phyloP scores from a whole-genome alignment of 2,888 invertebrate genomes.

The Cancer borealis region DNA sequence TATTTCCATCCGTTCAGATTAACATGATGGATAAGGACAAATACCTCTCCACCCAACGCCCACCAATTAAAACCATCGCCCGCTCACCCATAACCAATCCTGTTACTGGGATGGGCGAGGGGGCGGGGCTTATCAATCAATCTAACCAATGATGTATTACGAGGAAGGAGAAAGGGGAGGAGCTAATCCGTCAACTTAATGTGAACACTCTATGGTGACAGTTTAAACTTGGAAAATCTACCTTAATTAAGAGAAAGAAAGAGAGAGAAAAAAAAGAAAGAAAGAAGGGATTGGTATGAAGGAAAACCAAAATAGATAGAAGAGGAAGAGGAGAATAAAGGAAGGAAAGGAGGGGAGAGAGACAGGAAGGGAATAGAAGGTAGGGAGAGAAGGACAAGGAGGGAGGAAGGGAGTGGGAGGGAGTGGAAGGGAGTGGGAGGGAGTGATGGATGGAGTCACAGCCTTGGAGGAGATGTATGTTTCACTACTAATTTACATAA shows the following conservation, averaged over 20 bases:
- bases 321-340: background rate
- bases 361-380: background rate
- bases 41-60: background rate
- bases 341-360: background rate
- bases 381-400: background rate
- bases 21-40: background rate
- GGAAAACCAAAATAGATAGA: background rate
- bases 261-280: background rate
- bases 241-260: background rate
- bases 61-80: background rate
- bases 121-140: background rate
- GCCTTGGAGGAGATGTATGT: conserved; percentile 17
- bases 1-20: background rate
- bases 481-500: conserved; percentile 63
- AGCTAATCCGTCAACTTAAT: background rate
- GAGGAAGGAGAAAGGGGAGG: background rate
- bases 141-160: background rate
- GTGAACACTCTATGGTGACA: background rate
- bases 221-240: background rate
- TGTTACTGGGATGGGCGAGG: background rate
- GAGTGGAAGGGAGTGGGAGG: conserved; percentile 44
- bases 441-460: background rate
- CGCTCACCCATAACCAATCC: background rate
- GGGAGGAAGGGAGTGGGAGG: conserved; percentile 8
- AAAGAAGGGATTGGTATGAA: background rate